These are phyloP conservation scores for Temnothorax unifasciatus DNA, from an alignment of 2,888 invertebrate species.

Conservation along the genomic window DNA sequence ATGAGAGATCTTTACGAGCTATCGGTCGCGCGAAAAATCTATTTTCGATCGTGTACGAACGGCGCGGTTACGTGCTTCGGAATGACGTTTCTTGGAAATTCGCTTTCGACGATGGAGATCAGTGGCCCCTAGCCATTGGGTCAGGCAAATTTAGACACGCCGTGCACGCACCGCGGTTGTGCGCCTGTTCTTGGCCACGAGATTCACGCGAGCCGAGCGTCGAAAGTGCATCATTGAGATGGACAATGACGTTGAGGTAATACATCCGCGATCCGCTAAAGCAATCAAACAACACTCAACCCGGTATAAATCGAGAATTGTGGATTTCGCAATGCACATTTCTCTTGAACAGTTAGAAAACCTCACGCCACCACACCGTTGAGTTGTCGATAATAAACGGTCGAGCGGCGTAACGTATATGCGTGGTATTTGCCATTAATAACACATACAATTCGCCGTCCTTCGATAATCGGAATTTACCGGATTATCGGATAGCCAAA, in stretches of 20 bases:
- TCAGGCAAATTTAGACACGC: conserved; percentile 73
- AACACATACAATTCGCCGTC: conserved; percentile 10
- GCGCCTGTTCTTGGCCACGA: conserved; percentile 59
- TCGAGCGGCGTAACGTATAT: background rate
- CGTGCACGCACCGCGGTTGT: conserved; percentile 25
- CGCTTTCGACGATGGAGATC: conserved; percentile 73
- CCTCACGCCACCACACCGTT: background rate
- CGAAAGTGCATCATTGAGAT: conserved; percentile 38
- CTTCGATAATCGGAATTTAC: conserved; percentile 16
- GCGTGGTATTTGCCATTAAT: conserved; percentile 30
- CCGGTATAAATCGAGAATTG: conserved; percentile 36
- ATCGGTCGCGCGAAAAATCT: conserved; percentile 59
- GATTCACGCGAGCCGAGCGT: conserved; percentile 56
- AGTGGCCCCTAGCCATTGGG: conserved; percentile 72
- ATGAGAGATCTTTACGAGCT: conserved; percentile 15
- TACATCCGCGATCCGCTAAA: conserved; percentile 32
- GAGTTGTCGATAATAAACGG: conserved; percentile 38
- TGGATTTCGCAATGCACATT: conserved; percentile 25
- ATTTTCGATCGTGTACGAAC: conserved; percentile 55
- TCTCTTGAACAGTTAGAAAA: conserved; percentile 14
- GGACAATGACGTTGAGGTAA: conserved; percentile 57
- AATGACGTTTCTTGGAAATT: conserved; percentile 74
- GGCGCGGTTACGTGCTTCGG: conserved; percentile 46
- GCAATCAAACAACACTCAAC: conserved; percentile 49
- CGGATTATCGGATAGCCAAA: conserved; percentile 17